Percentiles rank a stretch among this genome's conserved stretches.
Conservation (phyloP, 2,797 vertebrate species). For the Pteronotus mesoamericanus region DNA sequence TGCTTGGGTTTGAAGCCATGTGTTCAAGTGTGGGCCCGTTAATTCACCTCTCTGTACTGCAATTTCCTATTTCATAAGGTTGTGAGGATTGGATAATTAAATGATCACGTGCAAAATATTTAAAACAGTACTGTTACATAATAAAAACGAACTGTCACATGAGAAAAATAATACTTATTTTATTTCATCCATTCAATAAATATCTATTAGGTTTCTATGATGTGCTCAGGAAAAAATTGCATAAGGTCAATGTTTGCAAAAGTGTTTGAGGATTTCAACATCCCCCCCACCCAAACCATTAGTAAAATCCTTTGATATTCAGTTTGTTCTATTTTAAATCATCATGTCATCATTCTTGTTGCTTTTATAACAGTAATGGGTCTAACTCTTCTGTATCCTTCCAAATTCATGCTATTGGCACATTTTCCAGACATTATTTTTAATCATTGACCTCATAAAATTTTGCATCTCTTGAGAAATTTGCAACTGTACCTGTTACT, state of each 20-base stretch:
- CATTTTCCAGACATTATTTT: background rate
- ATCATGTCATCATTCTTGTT: background rate
- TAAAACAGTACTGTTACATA: background rate
- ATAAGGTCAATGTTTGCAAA: background rate
- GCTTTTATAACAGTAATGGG: background rate
- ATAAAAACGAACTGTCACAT: background rate
- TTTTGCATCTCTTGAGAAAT: background rate
- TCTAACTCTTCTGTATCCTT: background rate
- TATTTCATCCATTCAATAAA: background rate
- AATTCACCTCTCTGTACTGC: background rate
- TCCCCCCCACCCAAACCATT: background rate
- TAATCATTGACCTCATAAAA: background rate
- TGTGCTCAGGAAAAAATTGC: background rate
- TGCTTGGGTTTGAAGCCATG: background rate
- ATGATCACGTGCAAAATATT: background rate
- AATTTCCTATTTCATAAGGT: background rate
- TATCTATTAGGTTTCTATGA: background rate
- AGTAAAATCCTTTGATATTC: background rate
- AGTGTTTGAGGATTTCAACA: background rate
- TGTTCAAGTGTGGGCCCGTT: background rate
- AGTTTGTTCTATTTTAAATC: background rate
- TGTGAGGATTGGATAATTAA: background rate
- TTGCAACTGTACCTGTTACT: background rate
- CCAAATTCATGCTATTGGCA: background rate
- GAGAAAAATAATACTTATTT: background rate